Evolutionary conservation across 2,888 invertebrate genomes (phyloP), one percentile per base, ranked within the genome.

Genomic region (Lumbricus terrestris): DNA sequence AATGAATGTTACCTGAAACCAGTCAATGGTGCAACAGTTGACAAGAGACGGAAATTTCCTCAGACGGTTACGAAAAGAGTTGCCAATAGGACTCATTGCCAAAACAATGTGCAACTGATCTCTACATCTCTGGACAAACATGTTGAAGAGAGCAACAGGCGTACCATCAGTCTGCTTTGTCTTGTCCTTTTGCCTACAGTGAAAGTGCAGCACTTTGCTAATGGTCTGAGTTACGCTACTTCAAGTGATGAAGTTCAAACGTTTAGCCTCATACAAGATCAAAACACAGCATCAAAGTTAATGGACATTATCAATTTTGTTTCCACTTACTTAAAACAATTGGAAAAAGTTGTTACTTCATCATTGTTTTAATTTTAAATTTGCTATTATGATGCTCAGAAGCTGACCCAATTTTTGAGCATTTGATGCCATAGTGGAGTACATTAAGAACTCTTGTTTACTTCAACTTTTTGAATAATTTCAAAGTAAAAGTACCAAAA

Each of bases 11-110:
- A 97, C 97, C 96, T 97, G 98, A 95, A 98, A 97, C 98, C 98
- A 98, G 95, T 98, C 98, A 92, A 98, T 98, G 1, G 98, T 98
- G 94, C 98, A 98, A 94, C 98, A 98, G 94, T 98, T 98, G 91
- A 98, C 97, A 37, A 98, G 96, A 0, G 98, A 97, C 0, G 98
- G 98, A 94, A 98, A 98, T 95, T 98, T 98, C 91, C 98, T 96
- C 47, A 98, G 96, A 90, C 95, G 92, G 92, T 93, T 95, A 88
- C 95, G 92, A 94, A 98, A 96, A 15, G 97, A 96, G 85, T 97
- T 97, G 11, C 98, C 98, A 92, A 98, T 98, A 0, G 98, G 98
- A 33, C 97, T 98, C 97, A 98, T 98, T 2, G 97, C 97, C 89
- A 98, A 95, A 15, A 97, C 97, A 88, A 98, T 96, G 94, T 98